These are phyloP conservation scores for Hestina assimilis DNA, from an alignment of 1,140 invertebrate species.

Conservation along the genomic window DNA sequence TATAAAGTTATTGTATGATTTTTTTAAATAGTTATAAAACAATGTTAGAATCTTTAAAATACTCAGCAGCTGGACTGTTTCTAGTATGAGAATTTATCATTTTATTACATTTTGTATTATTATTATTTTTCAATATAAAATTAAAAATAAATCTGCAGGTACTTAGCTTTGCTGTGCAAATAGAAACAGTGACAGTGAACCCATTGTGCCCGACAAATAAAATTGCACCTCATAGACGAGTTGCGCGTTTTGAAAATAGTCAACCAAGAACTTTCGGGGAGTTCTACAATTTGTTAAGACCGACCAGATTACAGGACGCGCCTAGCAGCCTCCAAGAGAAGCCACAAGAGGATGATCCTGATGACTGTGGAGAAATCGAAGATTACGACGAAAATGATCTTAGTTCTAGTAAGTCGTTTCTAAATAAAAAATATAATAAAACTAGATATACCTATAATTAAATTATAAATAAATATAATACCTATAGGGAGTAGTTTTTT, in stretches of 20 bases:
- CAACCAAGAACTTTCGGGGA: constrained; percentile 53
- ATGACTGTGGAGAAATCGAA: constrained; percentile 66
- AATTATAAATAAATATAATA: too few relatives aligned
- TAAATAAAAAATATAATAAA: not conserved
- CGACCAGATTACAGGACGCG: constrained; percentile 23
- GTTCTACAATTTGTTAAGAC: constrained; percentile 49
- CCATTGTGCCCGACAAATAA: constrained; percentile 70
- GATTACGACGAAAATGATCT: constrained; percentile 70
- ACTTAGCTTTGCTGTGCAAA: constrained; percentile 30
- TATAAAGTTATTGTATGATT: constrained; percentile 1
- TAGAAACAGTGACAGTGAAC: constrained; percentile 53
- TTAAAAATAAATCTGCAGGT: constrained; percentile 39
- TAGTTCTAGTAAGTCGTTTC: constrained; percentile 48
- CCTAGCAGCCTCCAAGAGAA: constrained; percentile 46
- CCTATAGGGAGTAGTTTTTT: too few relatives aligned
- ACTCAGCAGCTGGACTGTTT: not conserved
- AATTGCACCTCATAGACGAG: constrained; percentile 57
- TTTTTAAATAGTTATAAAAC: constrained; percentile 19
- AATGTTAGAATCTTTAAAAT: constrained; percentile 10
- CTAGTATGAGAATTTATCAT: constrained; percentile 4
- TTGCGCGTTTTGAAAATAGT: constrained; percentile 21
- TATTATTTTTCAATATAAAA: not conserved
- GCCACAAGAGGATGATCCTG: constrained; percentile 48
- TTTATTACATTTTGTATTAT: not conserved
- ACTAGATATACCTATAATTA: too few relatives aligned